Evolutionary conservation across 2,888 invertebrate species (phyloP).

Genomic region (Cremastinae sp.): DNA sequence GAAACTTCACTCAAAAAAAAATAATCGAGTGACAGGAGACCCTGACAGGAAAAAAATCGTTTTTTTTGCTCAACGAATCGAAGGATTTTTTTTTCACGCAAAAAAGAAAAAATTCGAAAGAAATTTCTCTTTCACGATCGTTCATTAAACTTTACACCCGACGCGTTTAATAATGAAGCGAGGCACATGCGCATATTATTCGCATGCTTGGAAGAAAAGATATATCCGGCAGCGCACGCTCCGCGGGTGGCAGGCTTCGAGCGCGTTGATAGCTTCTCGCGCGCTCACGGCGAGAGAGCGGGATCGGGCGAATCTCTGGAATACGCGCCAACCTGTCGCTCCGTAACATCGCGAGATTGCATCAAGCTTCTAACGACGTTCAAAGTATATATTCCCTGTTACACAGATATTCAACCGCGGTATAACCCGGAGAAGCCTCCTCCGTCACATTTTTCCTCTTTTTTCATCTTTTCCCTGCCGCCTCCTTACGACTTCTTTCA

Average conservation of each 20-base stretch:
- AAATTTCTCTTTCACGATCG: constrained; percentile 44
- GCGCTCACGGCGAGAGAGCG: constrained; percentile 29
- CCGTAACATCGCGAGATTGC: constrained; percentile 23
- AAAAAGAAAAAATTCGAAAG: constrained; percentile 4
- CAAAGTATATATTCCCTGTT: constrained; percentile 41
- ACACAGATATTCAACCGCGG: no score
- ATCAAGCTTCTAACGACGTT: constrained; percentile 50
- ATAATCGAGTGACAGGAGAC: no score
- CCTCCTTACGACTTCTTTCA: constrained; percentile 28
- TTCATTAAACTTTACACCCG: constrained; percentile 56
- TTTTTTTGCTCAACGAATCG: no score
- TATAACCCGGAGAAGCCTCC: constrained; percentile 5
- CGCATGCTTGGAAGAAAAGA: constrained; percentile 39
- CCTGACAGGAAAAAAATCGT: no score
- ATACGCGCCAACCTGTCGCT: constrained; percentile 38
- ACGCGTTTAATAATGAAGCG: constrained; percentile 53
- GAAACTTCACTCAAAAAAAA: not conserved
- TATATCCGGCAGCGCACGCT: constrained; percentile 49
- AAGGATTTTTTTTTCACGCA: not conserved
- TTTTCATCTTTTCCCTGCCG: constrained; percentile 5
- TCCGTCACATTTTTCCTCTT: constrained; percentile 20
- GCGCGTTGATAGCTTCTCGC: constrained; percentile 55
- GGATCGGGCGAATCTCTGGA: not conserved
- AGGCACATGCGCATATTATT: constrained; percentile 51
- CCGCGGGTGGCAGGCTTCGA: constrained; percentile 52